phyloP scores from a whole-genome alignment of 1,140 invertebrate genomes.

The Macrotrachela quadricornifera region DNA sequence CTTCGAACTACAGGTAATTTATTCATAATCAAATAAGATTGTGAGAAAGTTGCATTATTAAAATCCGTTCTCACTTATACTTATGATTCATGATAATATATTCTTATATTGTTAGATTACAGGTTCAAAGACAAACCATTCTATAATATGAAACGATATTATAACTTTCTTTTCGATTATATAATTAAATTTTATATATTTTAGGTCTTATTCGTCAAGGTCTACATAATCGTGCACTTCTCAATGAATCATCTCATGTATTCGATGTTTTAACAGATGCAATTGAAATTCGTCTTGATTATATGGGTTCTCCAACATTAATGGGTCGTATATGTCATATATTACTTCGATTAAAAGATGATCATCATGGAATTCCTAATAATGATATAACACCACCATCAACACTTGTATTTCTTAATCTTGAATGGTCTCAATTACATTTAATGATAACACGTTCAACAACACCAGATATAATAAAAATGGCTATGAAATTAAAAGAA shows the following conservation, averaged over 20 bases:
- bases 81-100: too few relatives aligned
- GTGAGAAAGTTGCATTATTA: too few relatives aligned
- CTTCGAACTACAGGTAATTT: too few relatives aligned
- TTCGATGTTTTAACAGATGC: constrained; percentile 59
- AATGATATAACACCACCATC: background rate
- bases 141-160: too few relatives aligned
- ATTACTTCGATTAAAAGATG: constrained; percentile 28
- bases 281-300: constrained; percentile 67
- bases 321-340: constrained; percentile 67
- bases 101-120: too few relatives aligned
- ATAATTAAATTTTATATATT: background rate
- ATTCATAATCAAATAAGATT: too few relatives aligned
- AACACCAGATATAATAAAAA: constrained; percentile 79
- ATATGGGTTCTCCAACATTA: constrained; percentile 73
- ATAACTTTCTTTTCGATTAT: too few relatives aligned
- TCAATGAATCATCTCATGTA: constrained; percentile 42
- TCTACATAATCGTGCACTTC: constrained; percentile 34
- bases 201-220: constrained; percentile 50
- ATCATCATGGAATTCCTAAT: constrained; percentile 30
- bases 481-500: constrained; percentile 82
- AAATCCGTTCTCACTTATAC: too few relatives aligned
- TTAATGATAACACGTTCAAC: constrained; percentile 86
- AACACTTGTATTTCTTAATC: constrained; percentile 57
- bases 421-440: constrained; percentile 80
- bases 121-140: too few relatives aligned